Percentiles rank a stretch among this genome's conserved stretches.
phyloP scores from a whole-genome alignment of 2,797 vertebrate genomes.

The Nannoperca obscura region DNA sequence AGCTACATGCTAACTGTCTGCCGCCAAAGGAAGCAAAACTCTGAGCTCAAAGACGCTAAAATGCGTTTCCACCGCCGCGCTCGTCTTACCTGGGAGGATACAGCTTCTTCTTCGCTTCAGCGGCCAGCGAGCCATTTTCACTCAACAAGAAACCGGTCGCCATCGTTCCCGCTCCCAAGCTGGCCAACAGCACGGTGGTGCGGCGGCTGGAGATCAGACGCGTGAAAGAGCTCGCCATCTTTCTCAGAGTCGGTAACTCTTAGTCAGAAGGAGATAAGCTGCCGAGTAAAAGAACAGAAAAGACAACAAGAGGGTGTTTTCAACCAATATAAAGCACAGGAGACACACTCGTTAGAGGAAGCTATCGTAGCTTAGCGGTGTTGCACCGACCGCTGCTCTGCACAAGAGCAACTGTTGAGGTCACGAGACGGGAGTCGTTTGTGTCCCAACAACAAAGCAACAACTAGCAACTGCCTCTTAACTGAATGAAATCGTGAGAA shows the following conservation, averaged over 20 bases:
- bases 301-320: not conserved
- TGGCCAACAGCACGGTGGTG: conserved; percentile 86
- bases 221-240: conserved; percentile 90
- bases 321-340: not conserved
- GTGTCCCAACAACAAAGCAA: no score
- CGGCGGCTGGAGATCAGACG: conserved; percentile 88
- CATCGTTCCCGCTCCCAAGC: conserved; percentile 86
- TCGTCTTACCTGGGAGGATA: conserved; percentile 90
- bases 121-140: conserved; percentile 76
- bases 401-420: no score
- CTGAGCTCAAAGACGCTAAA: no score
- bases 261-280: conserved; percentile 50
- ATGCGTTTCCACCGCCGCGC: not conserved
- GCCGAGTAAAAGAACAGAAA: not conserved
- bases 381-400: no score
- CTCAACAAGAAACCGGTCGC: conserved; percentile 87
- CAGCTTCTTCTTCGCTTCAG: conserved; percentile 84
- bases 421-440: no score
- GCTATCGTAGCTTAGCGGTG: not conserved
- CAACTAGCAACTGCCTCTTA: no score
- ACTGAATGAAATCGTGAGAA: no score
- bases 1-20: not conserved
- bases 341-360: no score
- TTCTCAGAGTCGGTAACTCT: conserved; percentile 51
- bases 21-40: no score